Evolutionary conservation across 2,113 vertebrate genomes (phyloP).

Genomic region (Chionis minor): DNA sequence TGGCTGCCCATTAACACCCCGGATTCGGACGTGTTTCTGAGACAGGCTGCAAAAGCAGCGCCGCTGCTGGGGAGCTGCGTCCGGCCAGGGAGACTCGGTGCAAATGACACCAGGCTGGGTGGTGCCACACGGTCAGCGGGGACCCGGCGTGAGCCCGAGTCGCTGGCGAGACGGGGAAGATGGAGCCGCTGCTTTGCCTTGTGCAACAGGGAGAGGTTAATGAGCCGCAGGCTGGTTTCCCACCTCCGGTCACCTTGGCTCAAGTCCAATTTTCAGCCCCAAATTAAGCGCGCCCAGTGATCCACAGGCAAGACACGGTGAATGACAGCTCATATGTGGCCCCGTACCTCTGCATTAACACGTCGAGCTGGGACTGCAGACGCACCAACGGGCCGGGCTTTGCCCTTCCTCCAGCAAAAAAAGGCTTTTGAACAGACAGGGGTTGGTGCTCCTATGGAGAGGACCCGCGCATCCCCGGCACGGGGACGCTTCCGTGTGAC

Average conservation of each 20-base stretch:
- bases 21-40: neutral
- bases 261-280: slow-evolving; percentile 52
- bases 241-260: slow-evolving; percentile 33
- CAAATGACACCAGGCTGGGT: neutral
- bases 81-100: neutral
- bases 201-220: neutral
- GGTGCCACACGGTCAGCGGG: neutral
- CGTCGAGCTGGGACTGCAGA: neutral
- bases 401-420: neutral
- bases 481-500: neutral
- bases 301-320: neutral
- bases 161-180: neutral
- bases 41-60: neutral
- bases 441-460: neutral
- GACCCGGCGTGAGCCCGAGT: neutral
- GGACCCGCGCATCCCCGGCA: neutral
- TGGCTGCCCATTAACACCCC: neutral
- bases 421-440: neutral
- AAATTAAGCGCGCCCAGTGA: neutral
- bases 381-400: neutral
- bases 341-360: neutral
- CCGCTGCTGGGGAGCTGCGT: neutral
- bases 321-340: neutral
- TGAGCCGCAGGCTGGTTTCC: slow-evolving; percentile 20
- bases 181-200: neutral